Evolutionary conservation across 1,140 invertebrate species (phyloP), one percentile per base, ranked within the genome.

Genomic region (Lepidurus apus): DNA sequence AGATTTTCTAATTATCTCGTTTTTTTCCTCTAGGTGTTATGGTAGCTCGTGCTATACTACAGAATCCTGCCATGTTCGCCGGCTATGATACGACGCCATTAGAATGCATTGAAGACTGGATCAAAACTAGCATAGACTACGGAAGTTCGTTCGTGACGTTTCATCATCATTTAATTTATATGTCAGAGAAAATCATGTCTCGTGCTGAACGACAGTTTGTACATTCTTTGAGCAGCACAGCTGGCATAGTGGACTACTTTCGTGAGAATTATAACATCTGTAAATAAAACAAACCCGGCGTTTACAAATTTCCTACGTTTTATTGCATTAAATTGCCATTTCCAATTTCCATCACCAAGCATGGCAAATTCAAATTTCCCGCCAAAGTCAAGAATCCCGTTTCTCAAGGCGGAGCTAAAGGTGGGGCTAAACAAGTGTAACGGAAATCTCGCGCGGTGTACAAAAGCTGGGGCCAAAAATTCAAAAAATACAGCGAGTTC

Each of bases 161-260:
- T 83, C 96, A 98, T 86, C 94, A 97, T 84, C 96, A 98, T 87
- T 87, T 98, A 76, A 93, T 95, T 74, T 96, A 95, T 83, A 98
- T 98, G 96, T 80, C 95, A 81, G 93, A 95, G 84, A 92, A 92
- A 85, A 83, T 92, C 65, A 86, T 96, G 80, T 86, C 89, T 7
- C 92, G 90, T 81, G 84, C 88, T 74, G 88, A 93, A 82, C 90
- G 91, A 81, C 84, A 88, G 80, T 85, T 91, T 75, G 96, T 97
- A 83, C 97, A 97, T 87, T 88, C 88, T 80, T 86, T 97, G 42
- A 89, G 88, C 79, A 90, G 87, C 80, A 91, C 90, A 81, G 84
- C 89, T 77, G 87, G 88, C 80, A 92, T 96, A 5, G 86, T 94
- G 74, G 84, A 90, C 42, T 96, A 91, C 87, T 85, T 97, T 79